These are phyloP conservation scores for Bedellia somnulentella DNA, from an alignment of 2,888 invertebrate species.

Conservation along the genomic window DNA sequence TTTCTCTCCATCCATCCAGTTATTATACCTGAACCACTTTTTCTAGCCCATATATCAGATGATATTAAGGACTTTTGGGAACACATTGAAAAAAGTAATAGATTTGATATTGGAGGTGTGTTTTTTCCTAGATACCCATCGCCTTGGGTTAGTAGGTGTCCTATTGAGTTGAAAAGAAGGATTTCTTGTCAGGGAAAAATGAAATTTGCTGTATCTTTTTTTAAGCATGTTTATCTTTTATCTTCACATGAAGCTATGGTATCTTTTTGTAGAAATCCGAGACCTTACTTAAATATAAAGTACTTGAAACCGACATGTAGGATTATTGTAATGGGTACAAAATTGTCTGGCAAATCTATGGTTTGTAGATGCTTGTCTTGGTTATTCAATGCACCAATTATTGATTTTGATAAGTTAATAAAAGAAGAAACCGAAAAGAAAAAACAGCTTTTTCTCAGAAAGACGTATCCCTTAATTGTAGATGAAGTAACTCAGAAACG, in stretches of 20 bases:
- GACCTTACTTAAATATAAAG: slow-evolving; percentile 58
- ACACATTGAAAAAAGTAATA: slow-evolving; percentile 22
- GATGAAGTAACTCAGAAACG: no score
- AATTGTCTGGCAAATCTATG: slow-evolving; percentile 61
- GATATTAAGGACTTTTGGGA: slow-evolving; percentile 44
- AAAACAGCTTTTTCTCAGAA: slow-evolving; percentile 21
- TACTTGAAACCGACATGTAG: slow-evolving; percentile 63
- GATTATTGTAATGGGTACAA: slow-evolving; percentile 63
- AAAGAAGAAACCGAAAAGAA: slow-evolving; percentile 24
- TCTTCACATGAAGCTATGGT: slow-evolving; percentile 50
- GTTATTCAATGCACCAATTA: slow-evolving; percentile 46
- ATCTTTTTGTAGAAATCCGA: slow-evolving; percentile 63
- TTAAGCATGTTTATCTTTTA: slow-evolving; percentile 64
- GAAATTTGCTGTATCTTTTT: slow-evolving; percentile 59
- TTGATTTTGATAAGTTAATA: slow-evolving; percentile 26
- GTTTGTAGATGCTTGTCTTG: slow-evolving; percentile 57
- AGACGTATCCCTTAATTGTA: slow-evolving; percentile 38
- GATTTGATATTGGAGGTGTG: slow-evolving; percentile 21
- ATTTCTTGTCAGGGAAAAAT: slow-evolving; percentile 45
- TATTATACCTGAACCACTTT: slow-evolving; percentile 36
- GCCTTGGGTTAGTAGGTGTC: slow-evolving; percentile 64
- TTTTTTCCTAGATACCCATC: slow-evolving; percentile 43
- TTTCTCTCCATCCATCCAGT: slow-evolving; percentile 27
- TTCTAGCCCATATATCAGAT: slow-evolving; percentile 30
- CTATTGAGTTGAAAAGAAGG: slow-evolving; percentile 64